Evolutionary conservation across 2,888 invertebrate genomes (phyloP), one percentile per base, ranked within the genome.

Genomic region (Volucella bombylans): DNA sequence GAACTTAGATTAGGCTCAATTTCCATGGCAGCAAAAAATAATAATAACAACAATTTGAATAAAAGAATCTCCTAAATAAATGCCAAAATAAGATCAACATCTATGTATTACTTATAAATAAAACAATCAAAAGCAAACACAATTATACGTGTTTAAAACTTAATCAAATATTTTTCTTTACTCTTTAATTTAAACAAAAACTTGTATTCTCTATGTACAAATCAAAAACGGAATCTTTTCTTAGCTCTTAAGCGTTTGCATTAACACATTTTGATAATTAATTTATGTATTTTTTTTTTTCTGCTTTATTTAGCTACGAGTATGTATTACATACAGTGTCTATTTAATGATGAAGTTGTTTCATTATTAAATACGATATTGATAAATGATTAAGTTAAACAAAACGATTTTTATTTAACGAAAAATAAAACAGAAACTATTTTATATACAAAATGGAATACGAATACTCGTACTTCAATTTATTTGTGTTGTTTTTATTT

Each of bases 1-100:
- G 59, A 83, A 72, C 11, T 47, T 76, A 85, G 81, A 68, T 55
- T 62, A 49, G 72, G 64, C 52, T 68, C 41, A 55, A 64, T 57
- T 74, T 81, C 74, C 61, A 77, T 81, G 85, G 85, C 85, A 85
- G 31, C 69, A 68, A 71, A 45, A 71, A 52, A 68, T 31, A 31
- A 31, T 6, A 31, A 31, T 6, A 6, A 52, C 18, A 55, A 61
- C 43, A 64, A 15, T 43, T 64, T 71, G 67, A 78, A 62, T 54
- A 6, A 68, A 76, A 57, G 55, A 72, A 81, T 85, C 85, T 85
- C 85, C 85, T 85, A 85, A 47, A 31, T 0, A 76, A 65, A 81
- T 85, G 85, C 85, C 85, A 85, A 85, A 85, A 76, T 76, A 85
- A 71, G 85, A 85, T 81, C 80, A 68, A 57, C 71, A 77, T 76